Percentiles rank a stretch among this genome's conserved stretches.
phyloP scores from a whole-genome alignment of 2,888 invertebrate genomes.

The Hirtodrosophila histrioides region DNA sequence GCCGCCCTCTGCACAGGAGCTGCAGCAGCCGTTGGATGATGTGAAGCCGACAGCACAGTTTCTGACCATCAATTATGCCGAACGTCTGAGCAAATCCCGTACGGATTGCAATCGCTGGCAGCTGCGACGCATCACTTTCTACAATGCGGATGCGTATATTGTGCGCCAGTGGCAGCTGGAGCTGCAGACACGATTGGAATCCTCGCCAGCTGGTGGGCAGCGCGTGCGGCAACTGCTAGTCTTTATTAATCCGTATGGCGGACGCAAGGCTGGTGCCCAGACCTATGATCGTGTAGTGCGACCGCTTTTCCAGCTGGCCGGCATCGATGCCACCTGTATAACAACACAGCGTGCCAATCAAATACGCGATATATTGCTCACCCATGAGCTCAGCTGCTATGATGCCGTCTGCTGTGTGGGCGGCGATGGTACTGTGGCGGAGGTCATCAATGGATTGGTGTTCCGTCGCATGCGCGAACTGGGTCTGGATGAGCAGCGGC shows the following conservation, averaged over 20 bases:
- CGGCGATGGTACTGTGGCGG: conserved; percentile 94
- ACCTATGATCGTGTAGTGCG: conserved; percentile 91
- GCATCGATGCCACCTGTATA: conserved; percentile 88
- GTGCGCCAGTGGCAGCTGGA: conserved; percentile 88
- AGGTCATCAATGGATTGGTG: conserved; percentile 90
- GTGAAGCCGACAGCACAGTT: conserved; percentile 83
- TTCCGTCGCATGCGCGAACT: conserved; percentile 85
- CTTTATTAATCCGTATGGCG: conserved; percentile 94
- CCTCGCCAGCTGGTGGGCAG: conserved; percentile 45
- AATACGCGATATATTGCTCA: conserved; percentile 88
- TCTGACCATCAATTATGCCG: conserved; percentile 87
- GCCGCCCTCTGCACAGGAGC: conserved; percentile 26
- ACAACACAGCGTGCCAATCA: conserved; percentile 91
- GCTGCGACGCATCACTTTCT: conserved; percentile 86
- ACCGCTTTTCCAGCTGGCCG: conserved; percentile 87
- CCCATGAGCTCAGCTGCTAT: conserved; percentile 86
- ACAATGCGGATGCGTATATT: conserved; percentile 87
- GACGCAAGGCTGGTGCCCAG: conserved; percentile 89
- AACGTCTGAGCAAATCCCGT: conserved; percentile 83
- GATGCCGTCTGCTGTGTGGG: conserved; percentile 92
- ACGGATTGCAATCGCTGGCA: conserved; percentile 86
- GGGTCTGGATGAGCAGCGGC: conserved; percentile 74
- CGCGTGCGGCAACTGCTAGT: conserved; percentile 90
- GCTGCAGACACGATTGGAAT: conserved; percentile 84
- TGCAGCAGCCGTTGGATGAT: not conserved